Conservation (phyloP, 1,140 invertebrate genomes). For the Musca domestica region DNA sequence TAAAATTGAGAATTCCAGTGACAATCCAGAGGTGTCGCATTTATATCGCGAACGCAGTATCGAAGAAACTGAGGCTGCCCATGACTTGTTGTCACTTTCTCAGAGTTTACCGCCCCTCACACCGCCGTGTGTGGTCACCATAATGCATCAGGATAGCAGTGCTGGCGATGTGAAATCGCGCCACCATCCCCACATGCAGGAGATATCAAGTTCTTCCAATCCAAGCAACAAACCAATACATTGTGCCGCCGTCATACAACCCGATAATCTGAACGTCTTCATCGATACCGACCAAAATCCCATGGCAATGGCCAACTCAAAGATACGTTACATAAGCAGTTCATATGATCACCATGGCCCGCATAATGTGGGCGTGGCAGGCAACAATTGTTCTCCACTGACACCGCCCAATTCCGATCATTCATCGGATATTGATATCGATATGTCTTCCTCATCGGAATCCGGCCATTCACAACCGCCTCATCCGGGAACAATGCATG, state of each 20-base stretch:
- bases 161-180: not conserved
- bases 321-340: constrained; percentile 46
- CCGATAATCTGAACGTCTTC: constrained; percentile 23
- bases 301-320: constrained; percentile 21
- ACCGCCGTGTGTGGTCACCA: constrained; percentile 63
- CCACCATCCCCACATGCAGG: constrained; percentile 37
- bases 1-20: constrained; percentile 27
- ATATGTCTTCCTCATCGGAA: constrained; percentile 52
- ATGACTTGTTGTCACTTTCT: constrained; percentile 79
- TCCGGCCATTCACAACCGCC: constrained; percentile 45
- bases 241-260: constrained; percentile 23
- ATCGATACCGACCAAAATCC: constrained; percentile 8
- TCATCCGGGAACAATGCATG: constrained; percentile 16
- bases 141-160: constrained; percentile 53
- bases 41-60: constrained; percentile 65
- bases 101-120: constrained; percentile 74
- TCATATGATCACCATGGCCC: constrained; percentile 35
- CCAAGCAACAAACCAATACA: constrained; percentile 23
- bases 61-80: constrained; percentile 81
- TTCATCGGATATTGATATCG: constrained; percentile 67
- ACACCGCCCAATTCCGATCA: constrained; percentile 72
- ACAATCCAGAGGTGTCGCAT: constrained; percentile 44
- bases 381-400: constrained; percentile 55
- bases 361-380: constrained; percentile 9
- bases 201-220: constrained; percentile 46